A percentile compares a stretch with the other conserved stretches of the same genome.
phyloP scores from a whole-genome alignment of 2,797 vertebrate species.

The Xerus rutilus region DNA sequence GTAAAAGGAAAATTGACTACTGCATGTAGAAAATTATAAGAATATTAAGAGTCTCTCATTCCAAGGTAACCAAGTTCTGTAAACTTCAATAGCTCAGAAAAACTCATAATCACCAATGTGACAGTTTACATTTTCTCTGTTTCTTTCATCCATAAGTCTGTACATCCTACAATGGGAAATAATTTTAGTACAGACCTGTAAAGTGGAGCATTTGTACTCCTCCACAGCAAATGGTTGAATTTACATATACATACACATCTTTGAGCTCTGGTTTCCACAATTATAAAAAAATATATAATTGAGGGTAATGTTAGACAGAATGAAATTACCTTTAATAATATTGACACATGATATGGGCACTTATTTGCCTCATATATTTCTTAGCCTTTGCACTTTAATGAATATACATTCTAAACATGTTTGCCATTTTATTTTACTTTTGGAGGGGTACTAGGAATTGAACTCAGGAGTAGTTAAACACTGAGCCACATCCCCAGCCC shows the following conservation, averaged over 20 bases:
- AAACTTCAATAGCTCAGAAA: conserved; percentile 7
- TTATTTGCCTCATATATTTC: not conserved
- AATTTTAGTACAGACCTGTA: not conserved
- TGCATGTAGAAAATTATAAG: not conserved
- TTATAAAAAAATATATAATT: not conserved
- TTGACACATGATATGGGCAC: not conserved
- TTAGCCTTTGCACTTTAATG: not conserved
- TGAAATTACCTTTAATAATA: not conserved
- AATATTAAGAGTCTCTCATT: conserved; percentile 6
- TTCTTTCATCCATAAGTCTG: not conserved
- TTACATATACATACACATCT: not conserved
- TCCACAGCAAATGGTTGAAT: not conserved
- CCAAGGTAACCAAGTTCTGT: not conserved
- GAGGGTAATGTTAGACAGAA: not conserved
- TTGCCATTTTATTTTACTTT: not conserved
- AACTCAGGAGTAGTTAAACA: no score
- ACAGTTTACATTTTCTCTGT: not conserved
- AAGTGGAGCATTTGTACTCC: not conserved
- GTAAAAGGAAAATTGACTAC: not conserved
- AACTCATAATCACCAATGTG: not conserved
- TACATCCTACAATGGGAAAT: not conserved
- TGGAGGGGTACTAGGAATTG: no score
- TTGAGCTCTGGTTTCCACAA: not conserved
- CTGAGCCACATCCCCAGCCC: no score
- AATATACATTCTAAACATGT: not conserved